Conservation (phyloP, 2,113 vertebrate genomes). For the Hoplias malabaricus region DNA sequence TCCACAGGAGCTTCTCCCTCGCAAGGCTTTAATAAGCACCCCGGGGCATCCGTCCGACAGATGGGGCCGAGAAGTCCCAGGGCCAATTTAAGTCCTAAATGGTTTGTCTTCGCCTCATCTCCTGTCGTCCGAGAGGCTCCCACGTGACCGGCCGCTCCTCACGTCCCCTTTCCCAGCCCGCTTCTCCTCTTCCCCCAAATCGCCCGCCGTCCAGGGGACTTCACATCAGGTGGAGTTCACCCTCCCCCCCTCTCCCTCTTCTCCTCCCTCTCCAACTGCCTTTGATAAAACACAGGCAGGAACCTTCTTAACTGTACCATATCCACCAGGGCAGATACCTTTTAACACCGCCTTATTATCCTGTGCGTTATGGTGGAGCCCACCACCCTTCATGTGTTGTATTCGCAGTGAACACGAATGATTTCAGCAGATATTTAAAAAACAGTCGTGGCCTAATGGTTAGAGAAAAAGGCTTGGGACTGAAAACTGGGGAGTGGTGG, state of each 20-base stretch:
- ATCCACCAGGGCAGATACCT: neutral
- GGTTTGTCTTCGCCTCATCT: slow-evolving; percentile 77
- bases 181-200: slow-evolving; percentile 18
- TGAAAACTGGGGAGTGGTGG: no score
- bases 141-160: slow-evolving; percentile 64
- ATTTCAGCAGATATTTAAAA: no score
- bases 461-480: no score
- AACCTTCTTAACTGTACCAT: neutral
- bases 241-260: slow-evolving; percentile 41
- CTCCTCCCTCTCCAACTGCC: neutral
- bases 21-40: slow-evolving; percentile 74
- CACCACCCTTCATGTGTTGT: no score
- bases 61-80: slow-evolving; percentile 73
- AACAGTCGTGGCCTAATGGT: no score
- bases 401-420: no score
- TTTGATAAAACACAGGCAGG: neutral
- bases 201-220: slow-evolving; percentile 66
- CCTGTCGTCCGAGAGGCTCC: slow-evolving; percentile 64
- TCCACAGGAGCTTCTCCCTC: slow-evolving; percentile 64
- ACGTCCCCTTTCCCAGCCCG: slow-evolving; percentile 41
- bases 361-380: no score
- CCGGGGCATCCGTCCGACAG: slow-evolving; percentile 70
- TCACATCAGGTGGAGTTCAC: slow-evolving; percentile 66
- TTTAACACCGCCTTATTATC: no score
- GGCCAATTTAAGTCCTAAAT: slow-evolving; percentile 80